Evolutionary conservation across 2,888 invertebrate genomes (phyloP), one percentile per base, ranked within the genome.

Genomic region (Thyatira batis): DNA sequence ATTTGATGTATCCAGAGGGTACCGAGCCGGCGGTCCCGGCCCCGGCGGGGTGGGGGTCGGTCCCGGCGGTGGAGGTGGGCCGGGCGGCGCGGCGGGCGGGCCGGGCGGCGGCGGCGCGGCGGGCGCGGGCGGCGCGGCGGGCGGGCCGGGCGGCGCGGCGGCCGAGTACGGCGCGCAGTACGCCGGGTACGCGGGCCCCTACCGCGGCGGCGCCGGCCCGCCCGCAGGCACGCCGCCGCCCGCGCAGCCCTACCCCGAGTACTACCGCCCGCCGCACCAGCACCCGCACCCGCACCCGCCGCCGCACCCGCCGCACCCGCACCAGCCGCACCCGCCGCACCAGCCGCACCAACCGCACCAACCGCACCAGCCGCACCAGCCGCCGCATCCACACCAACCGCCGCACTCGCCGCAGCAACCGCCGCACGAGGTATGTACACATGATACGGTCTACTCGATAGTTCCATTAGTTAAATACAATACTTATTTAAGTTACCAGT

Each of bases 151-250:
- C 13, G 17, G 46, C 27, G 46, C 74, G 76, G 67, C 90, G 64
- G 62, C 13, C 45, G 45, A 25, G 60, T 75, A 64, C 80, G 78
- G 67, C 77, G 78, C 69, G 2, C 82, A 84, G 73, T 88, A 88
- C 84, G 85, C 84, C 66, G 84, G 93, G 84, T 86, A 93, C 93
- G 80, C 88, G 66, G 82, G 80, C 75, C 82, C 82, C 58, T 82
- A 82, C 77, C 82, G 84, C 59, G 92, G 91, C 73, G 78, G 88
- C 84, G 54, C 68, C 75, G 71, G 65, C 76, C 74, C 25, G 61
- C 73, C 70, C 43, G 64, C 82, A 58, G 73, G 67, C 76, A 84
- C 82, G 61, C 85, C 84, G 64, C 87, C 84, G 60, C 85, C 81
- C 69, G 79, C 82, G 77, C 82, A 82, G 74, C 83, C 84, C 72